Percentiles rank a stretch among this genome's conserved stretches.
These are phyloP conservation scores for Mnemiopsis leidyi DNA, from an alignment of 37 sponge, comb jelly and placozoan genomes.

Conservation along the genomic window DNA sequence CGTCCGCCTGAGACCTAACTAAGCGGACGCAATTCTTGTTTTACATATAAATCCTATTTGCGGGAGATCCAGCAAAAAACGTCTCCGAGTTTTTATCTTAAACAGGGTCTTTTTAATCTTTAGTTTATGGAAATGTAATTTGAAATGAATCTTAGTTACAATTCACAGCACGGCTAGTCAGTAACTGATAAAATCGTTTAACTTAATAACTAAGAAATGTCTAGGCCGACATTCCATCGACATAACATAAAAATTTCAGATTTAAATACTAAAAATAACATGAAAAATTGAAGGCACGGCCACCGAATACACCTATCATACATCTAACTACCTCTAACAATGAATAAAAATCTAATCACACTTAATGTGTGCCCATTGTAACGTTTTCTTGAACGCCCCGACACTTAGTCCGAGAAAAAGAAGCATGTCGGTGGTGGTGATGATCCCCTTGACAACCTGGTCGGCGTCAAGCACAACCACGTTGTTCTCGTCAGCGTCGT, in stretches of 20 bases:
- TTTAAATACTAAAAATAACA: not conserved
- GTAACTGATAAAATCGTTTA: no score
- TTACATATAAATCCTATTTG: no score
- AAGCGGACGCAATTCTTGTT: no score
- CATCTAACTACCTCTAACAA: not conserved
- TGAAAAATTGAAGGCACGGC: not conserved
- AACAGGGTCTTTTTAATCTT: no score
- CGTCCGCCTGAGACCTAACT: no score
- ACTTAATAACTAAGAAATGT: no score
- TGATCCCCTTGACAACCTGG: conserved; percentile 40
- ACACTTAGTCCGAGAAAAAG: conserved; percentile 61
- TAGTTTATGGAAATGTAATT: no score
- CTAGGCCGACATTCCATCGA: no score
- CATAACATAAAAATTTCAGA: not conserved
- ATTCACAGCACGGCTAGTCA: no score
- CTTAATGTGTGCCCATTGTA: not conserved
- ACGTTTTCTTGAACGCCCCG: conserved; percentile 35
- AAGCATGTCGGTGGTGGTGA: conserved; percentile 40
- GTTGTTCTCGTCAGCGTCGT: conserved; percentile 49
- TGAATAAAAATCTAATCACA: not conserved
- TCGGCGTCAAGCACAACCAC: conserved; percentile 16
- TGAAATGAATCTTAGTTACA: no score
- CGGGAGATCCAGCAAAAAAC: no score
- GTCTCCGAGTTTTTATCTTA: no score
- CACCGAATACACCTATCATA: not conserved